Percentiles rank a stretch among this genome's conserved stretches.
Evolutionary conservation across 2,888 invertebrate species (phyloP).

Genomic region (Chrysodeixis includens): DNA sequence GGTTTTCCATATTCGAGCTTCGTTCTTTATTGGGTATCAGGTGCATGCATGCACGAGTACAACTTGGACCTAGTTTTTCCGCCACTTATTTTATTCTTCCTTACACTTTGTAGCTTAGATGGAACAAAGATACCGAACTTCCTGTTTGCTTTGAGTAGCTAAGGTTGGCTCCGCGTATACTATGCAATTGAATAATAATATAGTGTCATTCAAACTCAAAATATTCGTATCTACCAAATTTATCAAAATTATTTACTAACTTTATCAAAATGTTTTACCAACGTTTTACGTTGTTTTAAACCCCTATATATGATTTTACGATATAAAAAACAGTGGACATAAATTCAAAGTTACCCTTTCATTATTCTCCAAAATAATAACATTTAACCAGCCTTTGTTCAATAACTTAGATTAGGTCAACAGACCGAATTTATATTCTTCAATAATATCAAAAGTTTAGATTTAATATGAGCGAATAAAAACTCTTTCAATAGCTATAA

Average conservation of each 20-base stretch:
- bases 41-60: neutral
- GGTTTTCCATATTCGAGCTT: neutral
- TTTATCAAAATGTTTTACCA: too few relatives aligned
- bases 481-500: slow-evolving; percentile 48
- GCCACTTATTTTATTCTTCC: slow-evolving; percentile 1
- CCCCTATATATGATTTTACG: too few relatives aligned
- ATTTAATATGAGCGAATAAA: slow-evolving; percentile 37
- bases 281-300: too few relatives aligned
- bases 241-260: too few relatives aligned
- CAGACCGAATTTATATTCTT: slow-evolving; percentile 23
- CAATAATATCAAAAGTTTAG: slow-evolving; percentile 31
- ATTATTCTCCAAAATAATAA: slow-evolving; percentile 5
- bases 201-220: neutral
- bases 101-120: slow-evolving; percentile 4
- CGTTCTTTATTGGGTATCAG: neutral
- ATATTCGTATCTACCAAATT: too few relatives aligned
- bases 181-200: neutral
- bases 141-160: neutral
- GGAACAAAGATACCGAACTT: slow-evolving; percentile 5
- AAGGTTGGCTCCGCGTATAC: neutral
- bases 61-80: slow-evolving; percentile 5
- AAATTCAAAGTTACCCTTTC: too few relatives aligned
- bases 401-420: slow-evolving; percentile 15
- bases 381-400: slow-evolving; percentile 21
- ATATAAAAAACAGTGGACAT: too few relatives aligned